These are phyloP conservation scores for Morpho helenor DNA, from an alignment of 2,888 invertebrate genomes.

Conservation along the genomic window DNA sequence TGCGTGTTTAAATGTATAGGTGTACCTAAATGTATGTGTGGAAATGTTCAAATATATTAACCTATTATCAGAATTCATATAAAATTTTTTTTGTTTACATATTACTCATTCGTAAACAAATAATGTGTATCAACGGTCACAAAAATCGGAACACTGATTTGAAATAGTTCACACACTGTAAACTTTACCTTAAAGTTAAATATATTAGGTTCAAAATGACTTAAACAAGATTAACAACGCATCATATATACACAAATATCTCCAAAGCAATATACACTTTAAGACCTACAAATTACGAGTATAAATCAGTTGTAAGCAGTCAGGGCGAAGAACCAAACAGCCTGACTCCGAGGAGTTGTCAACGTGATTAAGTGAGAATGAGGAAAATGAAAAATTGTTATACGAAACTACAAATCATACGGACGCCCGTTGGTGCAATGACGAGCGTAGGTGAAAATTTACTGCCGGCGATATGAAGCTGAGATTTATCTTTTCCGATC, in stretches of 20 bases:
- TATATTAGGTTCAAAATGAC: slow-evolving; percentile 27
- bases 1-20: no score
- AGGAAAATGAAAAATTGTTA: slow-evolving; percentile 43
- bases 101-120: no score
- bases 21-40: no score
- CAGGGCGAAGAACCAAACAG: slow-evolving; percentile 32
- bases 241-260: slow-evolving; percentile 1
- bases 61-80: no score
- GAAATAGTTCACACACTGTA: neutral
- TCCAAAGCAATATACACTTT: slow-evolving; percentile 19
- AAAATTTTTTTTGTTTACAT: no score
- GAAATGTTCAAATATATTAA: no score
- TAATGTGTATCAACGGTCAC: no score
- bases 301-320: slow-evolving; percentile 19
- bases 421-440: slow-evolving; percentile 37
- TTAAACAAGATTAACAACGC: slow-evolving; percentile 23
- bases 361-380: slow-evolving; percentile 41
- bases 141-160: no score
- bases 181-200: slow-evolving; percentile 23
- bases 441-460: slow-evolving; percentile 35
- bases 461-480: slow-evolving; percentile 21
- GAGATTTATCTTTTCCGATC: slow-evolving; percentile 14
- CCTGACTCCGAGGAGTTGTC: slow-evolving; percentile 36
- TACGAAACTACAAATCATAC: slow-evolving; percentile 42
- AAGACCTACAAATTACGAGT: slow-evolving; percentile 16